A percentile compares a stretch with the other conserved stretches of the same genome.
These are phyloP conservation scores for Chymomyza procnemis DNA, from an alignment of 2,888 invertebrate species.

Conservation along the genomic window DNA sequence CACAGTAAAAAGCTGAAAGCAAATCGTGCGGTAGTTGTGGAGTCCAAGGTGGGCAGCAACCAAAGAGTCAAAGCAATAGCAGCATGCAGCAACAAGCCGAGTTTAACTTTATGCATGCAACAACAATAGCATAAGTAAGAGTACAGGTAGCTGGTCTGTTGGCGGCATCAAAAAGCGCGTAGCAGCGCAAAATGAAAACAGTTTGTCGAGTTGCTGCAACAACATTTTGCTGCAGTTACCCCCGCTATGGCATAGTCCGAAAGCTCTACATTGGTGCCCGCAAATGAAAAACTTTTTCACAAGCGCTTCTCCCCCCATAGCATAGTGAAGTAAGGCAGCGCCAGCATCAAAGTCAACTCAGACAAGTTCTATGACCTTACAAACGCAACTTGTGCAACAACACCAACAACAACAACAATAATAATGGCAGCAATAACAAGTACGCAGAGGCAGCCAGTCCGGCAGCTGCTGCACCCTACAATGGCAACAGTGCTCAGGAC, in stretches of 20 bases:
- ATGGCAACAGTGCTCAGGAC: background rate
- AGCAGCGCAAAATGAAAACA: slow-evolving; percentile 69
- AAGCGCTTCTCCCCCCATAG: background rate
- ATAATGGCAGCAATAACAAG: slow-evolving; percentile 25
- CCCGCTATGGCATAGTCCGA: too few species aligned
- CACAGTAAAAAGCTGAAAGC: slow-evolving; percentile 32
- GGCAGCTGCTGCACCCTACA: background rate
- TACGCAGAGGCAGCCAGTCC: background rate
- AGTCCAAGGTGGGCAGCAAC: background rate
- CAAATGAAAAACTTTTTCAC: slow-evolving; percentile 58
- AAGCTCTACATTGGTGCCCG: background rate
- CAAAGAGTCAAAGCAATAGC: slow-evolving; percentile 17
- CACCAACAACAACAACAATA: slow-evolving; percentile 30
- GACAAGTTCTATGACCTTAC: slow-evolving; percentile 78
- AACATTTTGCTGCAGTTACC: too few species aligned
- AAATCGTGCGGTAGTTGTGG: background rate
- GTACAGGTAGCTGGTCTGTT: slow-evolving; percentile 21
- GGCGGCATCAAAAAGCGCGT: slow-evolving; percentile 67
- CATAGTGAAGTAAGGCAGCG: background rate
- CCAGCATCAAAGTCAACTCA: slow-evolving; percentile 62
- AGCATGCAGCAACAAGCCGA: background rate
- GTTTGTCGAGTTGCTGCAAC: slow-evolving; percentile 53
- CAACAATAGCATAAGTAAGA: slow-evolving; percentile 23
- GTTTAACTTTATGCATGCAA: slow-evolving; percentile 1
- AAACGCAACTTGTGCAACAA: slow-evolving; percentile 59